Evolutionary conservation across 2,113 vertebrate genomes (phyloP).

Genomic region (Capricornis sumatraensis): DNA sequence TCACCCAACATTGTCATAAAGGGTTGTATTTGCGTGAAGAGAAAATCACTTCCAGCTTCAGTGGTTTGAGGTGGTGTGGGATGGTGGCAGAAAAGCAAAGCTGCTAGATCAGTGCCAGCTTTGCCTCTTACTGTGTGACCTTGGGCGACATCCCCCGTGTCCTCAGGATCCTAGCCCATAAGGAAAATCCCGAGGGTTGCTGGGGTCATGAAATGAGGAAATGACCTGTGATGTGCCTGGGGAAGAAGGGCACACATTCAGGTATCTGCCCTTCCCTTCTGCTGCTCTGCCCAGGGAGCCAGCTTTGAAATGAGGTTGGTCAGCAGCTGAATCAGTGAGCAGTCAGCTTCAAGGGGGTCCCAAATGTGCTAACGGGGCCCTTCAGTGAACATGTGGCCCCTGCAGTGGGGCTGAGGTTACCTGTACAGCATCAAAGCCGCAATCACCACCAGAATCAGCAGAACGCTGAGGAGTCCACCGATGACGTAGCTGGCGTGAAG

Average conservation of each 20-base stretch:
- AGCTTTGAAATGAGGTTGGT: not conserved
- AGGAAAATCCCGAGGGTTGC: not conserved
- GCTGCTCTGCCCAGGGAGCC: not conserved
- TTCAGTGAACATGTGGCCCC: not conserved
- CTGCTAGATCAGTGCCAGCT: not conserved
- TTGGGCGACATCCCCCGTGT: not conserved
- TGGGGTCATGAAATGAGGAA: not conserved
- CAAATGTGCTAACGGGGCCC: not conserved
- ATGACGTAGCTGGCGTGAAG: conserved; percentile 94
- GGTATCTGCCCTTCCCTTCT: not conserved
- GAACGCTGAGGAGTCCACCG: conserved; percentile 91
- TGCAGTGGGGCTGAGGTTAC: conserved; percentile 74
- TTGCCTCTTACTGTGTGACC: not conserved
- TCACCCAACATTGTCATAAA: not conserved
- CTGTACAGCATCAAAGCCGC: conserved; percentile 94
- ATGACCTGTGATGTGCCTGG: not conserved
- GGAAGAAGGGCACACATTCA: not conserved
- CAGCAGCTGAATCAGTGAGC: not conserved
- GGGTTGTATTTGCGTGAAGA: not conserved
- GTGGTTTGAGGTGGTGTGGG: not conserved
- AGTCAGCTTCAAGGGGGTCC: not conserved
- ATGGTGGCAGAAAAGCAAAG: not conserved
- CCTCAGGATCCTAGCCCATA: not conserved
- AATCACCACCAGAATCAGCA: conserved; percentile 92
- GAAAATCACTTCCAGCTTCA: not conserved